These are phyloP conservation scores for Plotosus lineatus DNA, from an alignment of 2,113 vertebrate genomes.

Conservation along the genomic window DNA sequence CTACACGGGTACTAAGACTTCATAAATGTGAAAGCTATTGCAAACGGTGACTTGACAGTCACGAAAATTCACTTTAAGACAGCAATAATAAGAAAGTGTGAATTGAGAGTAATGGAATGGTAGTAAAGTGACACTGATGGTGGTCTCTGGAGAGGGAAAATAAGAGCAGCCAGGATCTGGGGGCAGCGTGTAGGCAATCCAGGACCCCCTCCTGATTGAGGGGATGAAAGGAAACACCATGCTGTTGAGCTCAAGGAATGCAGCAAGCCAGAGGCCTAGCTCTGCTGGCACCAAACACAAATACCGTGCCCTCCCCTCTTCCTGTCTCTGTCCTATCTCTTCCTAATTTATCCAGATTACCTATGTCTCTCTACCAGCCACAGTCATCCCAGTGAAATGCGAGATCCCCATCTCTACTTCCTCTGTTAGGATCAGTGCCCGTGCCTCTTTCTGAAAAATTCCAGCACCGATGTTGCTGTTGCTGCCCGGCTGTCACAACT, in stretches of 20 bases:
- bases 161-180: not conserved
- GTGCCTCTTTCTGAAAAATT: constrained; percentile 59
- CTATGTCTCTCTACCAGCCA: constrained; percentile 35
- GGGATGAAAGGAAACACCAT: constrained; percentile 75
- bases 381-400: constrained; percentile 65
- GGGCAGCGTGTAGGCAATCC: constrained; percentile 15
- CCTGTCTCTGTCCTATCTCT: constrained; percentile 56
- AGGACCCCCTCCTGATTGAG: constrained; percentile 30
- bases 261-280: constrained; percentile 70
- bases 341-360: constrained; percentile 51
- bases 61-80: not conserved
- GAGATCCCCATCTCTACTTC: constrained; percentile 72
- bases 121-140: constrained; percentile 13
- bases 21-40: not conserved
- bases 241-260: constrained; percentile 78
- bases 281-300: constrained; percentile 77
- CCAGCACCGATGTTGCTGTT: constrained; percentile 68
- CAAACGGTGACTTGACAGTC: not conserved
- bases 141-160: constrained; percentile 19
- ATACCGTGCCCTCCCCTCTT: constrained; percentile 65
- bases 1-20: not conserved
- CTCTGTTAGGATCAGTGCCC: constrained; percentile 65
- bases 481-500: constrained; percentile 72
- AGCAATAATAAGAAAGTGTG: not conserved
- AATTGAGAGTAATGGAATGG: constrained; percentile 10